Evolutionary conservation across 1,140 invertebrate genomes (phyloP), one percentile per base, ranked within the genome.

Genomic region (Hyphantria cunea): DNA sequence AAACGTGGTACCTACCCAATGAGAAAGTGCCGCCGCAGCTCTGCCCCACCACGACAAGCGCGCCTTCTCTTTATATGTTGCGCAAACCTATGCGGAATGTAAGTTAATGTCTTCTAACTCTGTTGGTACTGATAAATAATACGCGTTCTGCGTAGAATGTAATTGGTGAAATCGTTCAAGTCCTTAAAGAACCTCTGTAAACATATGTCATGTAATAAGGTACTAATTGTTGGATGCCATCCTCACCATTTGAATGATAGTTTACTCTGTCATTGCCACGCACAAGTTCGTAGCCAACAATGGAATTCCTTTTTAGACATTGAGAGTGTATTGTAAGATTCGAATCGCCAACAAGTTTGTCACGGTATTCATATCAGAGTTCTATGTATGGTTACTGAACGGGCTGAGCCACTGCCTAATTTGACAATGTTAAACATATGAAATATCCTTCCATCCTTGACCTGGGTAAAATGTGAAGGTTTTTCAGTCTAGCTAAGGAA

Each of bases 61-160:
- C 66, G 70, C 75, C 73, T 79, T 83, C 78, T 84, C 82, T 82
- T 78, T 81, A 71, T 60, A 64, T 77, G 78, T 86, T 86, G 78
- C 82, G 82, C 80, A 86, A 87, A 82, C 76, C 64, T 72, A 79
- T 69, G 78, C 76, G 74, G 81, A 85, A 84, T 85, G 70, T 71
- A 70, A 71, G 42, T 58, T 67, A 64, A 73, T 67, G 64, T 66
- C 68, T 63, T 69, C 58, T 51, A 53, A 55, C 54, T 59, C 64
- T 58, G 33, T 58, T 45, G 44, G 42, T 31, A 62, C 41, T 13
- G 10, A 61, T 58, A 25, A 49, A 41, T 34, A 37, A 41, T 14
- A 17, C 39, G 31, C 41, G 41, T n/a, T 37, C 34, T n/a, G n/a
- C 6, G 12, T n/a, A 39, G n/a, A 52, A 33, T 47, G 44, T 14